Percentiles rank a stretch among this genome's conserved stretches.
Conservation (phyloP, 2,888 invertebrate genomes). For the Drosophila kanekoi region DNA sequence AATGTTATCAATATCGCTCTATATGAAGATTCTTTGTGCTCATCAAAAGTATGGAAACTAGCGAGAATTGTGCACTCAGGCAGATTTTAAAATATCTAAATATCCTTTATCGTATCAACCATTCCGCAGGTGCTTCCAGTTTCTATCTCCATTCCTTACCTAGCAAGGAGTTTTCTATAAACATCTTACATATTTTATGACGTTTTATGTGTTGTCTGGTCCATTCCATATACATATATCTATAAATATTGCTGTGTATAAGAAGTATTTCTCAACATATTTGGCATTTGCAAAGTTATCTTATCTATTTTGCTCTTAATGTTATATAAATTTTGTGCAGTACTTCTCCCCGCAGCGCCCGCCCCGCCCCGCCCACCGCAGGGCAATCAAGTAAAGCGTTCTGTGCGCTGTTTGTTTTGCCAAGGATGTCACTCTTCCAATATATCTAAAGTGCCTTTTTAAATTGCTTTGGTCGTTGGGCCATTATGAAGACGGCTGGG, state of each 20-base stretch:
- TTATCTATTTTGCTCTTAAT: conserved; percentile 28
- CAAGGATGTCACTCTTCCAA: conserved; percentile 54
- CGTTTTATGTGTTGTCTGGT: background rate
- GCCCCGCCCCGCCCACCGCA: background rate
- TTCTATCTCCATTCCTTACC: too few species aligned
- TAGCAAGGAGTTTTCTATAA: too few species aligned
- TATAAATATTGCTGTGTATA: too few species aligned
- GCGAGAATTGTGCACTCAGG: too few species aligned
- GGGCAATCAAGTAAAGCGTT: conserved; percentile 40
- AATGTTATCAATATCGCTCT: too few species aligned
- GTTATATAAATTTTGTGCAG: conserved; percentile 30
- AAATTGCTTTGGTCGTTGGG: conserved; percentile 60
- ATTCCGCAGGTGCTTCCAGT: too few species aligned
- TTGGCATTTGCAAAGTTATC: conserved; percentile 5
- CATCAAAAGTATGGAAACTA: too few species aligned
- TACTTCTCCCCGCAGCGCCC: background rate
- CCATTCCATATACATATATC: background rate
- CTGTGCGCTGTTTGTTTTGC: conserved; percentile 19
- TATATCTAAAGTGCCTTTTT: conserved; percentile 66
- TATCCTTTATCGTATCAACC: too few species aligned
- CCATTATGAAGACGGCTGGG: conserved; percentile 35
- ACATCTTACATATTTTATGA: too few species aligned
- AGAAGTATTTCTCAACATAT: background rate
- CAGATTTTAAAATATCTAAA: too few species aligned
- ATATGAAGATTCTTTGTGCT: too few species aligned